Evolutionary conservation across 2,888 invertebrate genomes (phyloP).

Genomic region (Meandrusa payeni): DNA sequence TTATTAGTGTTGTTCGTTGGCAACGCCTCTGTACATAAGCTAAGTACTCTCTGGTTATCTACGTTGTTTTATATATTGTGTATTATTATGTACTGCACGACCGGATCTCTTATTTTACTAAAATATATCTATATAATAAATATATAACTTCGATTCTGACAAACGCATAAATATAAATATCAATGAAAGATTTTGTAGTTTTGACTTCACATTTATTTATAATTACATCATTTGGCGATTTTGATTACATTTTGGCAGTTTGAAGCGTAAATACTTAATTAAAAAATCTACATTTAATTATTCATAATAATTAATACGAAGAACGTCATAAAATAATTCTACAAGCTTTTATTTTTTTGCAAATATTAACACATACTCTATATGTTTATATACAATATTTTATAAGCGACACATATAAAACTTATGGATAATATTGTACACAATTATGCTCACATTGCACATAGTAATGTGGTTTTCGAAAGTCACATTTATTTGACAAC

Average conservation of each 20-base stretch:
- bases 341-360: constrained; percentile 13
- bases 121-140: too few species aligned
- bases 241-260: constrained; percentile 38
- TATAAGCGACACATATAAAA: not conserved
- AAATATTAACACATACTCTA: constrained; percentile 2
- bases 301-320: constrained; percentile 10
- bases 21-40: too few species aligned
- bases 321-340: constrained; percentile 13
- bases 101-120: too few species aligned
- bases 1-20: too few species aligned
- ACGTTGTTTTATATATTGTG: too few species aligned
- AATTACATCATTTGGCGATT: constrained; percentile 30
- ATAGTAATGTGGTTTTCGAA: too few species aligned
- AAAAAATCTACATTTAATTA: constrained; percentile 22
- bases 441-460: too few species aligned
- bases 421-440: not conserved
- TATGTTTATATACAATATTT: not conserved
- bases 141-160: too few species aligned
- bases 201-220: constrained; percentile 35
- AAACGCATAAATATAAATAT: too few species aligned
- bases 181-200: constrained; percentile 9
- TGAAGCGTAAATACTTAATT: constrained; percentile 24
- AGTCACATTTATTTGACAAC: too few species aligned
- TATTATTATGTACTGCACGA: too few species aligned
- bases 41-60: too few species aligned